Conservation (phyloP, 1,140 invertebrate genomes). For the Ectropis grisescens region DNA sequence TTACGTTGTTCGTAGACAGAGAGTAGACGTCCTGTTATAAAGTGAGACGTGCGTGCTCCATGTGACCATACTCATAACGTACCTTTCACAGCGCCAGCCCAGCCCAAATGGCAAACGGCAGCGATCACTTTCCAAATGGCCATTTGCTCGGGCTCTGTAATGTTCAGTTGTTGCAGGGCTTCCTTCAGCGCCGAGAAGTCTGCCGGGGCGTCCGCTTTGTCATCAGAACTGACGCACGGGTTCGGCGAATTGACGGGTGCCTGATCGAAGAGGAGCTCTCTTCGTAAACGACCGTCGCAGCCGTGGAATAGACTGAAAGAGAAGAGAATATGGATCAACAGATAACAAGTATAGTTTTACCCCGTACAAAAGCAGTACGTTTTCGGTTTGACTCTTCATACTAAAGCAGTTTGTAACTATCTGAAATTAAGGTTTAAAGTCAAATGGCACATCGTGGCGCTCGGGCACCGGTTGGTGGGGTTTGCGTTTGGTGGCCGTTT, state of each 20-base stretch:
- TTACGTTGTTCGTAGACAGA: too few species aligned
- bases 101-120: conserved; percentile 92
- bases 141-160: conserved; percentile 84
- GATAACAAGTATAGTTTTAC: too few species aligned
- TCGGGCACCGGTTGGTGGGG: too few species aligned
- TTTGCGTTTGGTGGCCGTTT: too few species aligned
- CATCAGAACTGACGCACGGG: conserved; percentile 82
- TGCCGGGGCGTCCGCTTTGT: conserved; percentile 84
- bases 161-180: conserved; percentile 80
- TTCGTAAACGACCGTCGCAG: conserved; percentile 81
- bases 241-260: conserved; percentile 81
- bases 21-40: too few species aligned
- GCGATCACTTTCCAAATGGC: conserved; percentile 90
- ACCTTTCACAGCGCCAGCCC: conserved; percentile 83
- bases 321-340: conserved; percentile 17
- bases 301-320: conserved; percentile 89
- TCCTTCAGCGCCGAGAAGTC: conserved; percentile 84
- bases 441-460: too few species aligned
- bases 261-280: conserved; percentile 85
- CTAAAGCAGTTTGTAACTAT: too few species aligned
- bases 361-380: too few species aligned
- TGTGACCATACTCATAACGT: too few species aligned
- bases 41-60: too few species aligned
- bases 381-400: too few species aligned
- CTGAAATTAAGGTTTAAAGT: too few species aligned